Conservation (phyloP, 1,140 invertebrate species). For the Drosophila pachea region DNA sequence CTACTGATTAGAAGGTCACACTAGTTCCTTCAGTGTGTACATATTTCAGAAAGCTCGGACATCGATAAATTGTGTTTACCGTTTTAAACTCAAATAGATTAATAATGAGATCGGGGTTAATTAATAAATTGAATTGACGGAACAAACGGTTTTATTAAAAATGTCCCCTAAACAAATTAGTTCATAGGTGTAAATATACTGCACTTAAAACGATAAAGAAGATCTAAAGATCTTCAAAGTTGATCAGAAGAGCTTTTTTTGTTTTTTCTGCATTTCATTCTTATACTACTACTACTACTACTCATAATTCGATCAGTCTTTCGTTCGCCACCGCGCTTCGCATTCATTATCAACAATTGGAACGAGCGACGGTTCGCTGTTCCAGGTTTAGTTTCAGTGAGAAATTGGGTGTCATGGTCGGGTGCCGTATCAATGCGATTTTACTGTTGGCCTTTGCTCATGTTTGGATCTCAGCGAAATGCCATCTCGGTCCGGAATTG, state of each 20-base stretch:
- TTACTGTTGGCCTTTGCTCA: constrained; percentile 8
- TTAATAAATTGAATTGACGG: neutral
- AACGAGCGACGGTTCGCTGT: neutral
- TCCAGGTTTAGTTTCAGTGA: constrained; percentile 12
- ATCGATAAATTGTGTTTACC: constrained; percentile 22
- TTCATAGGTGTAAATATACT: no score
- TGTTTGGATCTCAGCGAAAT: neutral
- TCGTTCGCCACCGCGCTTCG: neutral
- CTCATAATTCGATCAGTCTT: neutral
- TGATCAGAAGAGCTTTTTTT: no score
- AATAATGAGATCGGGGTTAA: neutral
- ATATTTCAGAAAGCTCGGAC: neutral
- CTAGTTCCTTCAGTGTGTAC: constrained; percentile 18
- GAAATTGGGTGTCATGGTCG: constrained; percentile 15
- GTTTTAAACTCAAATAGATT: constrained; percentile 35
- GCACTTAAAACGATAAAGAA: no score
- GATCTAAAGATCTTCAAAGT: no score
- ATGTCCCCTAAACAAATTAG: no score
- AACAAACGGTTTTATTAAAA: no score
- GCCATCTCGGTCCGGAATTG: constrained; percentile 35
- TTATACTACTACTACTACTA: neutral
- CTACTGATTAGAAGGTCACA: neutral
- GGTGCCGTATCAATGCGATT: neutral
- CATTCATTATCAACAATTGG: constrained; percentile 23
- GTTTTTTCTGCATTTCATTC: no score